phyloP scores from a whole-genome alignment of 2,888 invertebrate genomes.

The Cacoxenus indagator region DNA sequence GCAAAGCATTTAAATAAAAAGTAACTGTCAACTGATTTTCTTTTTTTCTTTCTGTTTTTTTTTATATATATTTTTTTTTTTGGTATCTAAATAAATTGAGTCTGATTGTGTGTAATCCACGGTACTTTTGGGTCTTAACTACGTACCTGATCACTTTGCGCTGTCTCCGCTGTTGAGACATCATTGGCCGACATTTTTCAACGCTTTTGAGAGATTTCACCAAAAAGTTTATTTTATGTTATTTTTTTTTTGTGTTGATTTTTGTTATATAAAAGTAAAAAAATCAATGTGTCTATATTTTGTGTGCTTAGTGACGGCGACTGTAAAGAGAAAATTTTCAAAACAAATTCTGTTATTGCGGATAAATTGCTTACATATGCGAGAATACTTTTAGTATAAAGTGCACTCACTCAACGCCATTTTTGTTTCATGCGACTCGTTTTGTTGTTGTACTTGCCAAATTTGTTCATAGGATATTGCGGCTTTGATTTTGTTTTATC shows the following conservation, averaged over 20 bases:
- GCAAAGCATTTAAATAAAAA: not conserved
- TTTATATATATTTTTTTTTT: conserved; percentile 4
- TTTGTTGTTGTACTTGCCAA: not conserved
- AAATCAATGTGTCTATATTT: not conserved
- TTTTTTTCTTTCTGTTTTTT: conserved; percentile 7
- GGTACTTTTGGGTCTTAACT: not conserved
- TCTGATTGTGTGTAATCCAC: not conserved
- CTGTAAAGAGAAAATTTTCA: conserved; percentile 9
- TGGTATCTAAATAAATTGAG: too few species aligned
- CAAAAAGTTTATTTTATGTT: not conserved
- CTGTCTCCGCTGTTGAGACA: conserved; percentile 54
- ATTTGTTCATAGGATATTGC: not conserved
- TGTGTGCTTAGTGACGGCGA: not conserved
- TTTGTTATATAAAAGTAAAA: not conserved
- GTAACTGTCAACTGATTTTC: conserved; percentile 2
- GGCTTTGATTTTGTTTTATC: not conserved
- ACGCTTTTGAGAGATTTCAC: conserved; percentile 21
- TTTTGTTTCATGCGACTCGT: not conserved
- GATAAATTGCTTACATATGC: too few species aligned
- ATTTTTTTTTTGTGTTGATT: not conserved
- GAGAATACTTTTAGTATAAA: too few species aligned
- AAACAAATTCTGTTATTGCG: not conserved
- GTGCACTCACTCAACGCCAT: not conserved
- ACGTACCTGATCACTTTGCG: conserved; percentile 59
- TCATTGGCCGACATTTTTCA: conserved; percentile 52